These are phyloP conservation scores for Drosophila leonis DNA, from an alignment of 2,888 invertebrate species.

Conservation along the genomic window DNA sequence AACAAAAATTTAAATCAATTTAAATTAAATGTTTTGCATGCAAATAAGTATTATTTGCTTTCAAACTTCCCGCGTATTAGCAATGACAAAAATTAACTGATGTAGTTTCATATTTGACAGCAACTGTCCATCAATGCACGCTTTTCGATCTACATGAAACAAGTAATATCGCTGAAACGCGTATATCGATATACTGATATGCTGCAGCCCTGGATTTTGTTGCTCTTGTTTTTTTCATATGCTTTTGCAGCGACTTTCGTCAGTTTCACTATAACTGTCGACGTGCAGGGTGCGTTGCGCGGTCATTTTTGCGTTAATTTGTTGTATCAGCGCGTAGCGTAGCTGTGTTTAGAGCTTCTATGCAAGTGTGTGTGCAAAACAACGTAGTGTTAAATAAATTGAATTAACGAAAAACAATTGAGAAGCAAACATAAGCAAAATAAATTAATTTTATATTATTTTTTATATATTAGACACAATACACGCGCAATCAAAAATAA, in stretches of 20 bases:
- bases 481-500: constrained; percentile 3
- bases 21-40: background rate
- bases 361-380: constrained; percentile 39
- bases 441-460: constrained; percentile 28
- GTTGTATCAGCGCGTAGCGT: constrained; percentile 49
- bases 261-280: constrained; percentile 27
- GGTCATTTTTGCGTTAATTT: constrained; percentile 24
- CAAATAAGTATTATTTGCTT: background rate
- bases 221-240: constrained; percentile 12
- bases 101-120: background rate
- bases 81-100: constrained; percentile 18
- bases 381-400: constrained; percentile 55
- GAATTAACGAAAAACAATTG: constrained; percentile 49
- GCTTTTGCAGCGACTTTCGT: constrained; percentile 17
- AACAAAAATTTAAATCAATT: too few species aligned
- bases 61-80: background rate
- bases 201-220: constrained; percentile 15
- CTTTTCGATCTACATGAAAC: background rate
- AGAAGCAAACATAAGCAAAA: constrained; percentile 35
- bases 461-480: constrained; percentile 8
- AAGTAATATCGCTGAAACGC: background rate
- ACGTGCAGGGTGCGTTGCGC: constrained; percentile 11
- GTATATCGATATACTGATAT: constrained; percentile 23
- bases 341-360: constrained; percentile 45
- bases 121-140: background rate